Percentiles rank a stretch among this genome's conserved stretches.
Conservation (phyloP, 2,113 vertebrate genomes). For the Microcebus griseorufus region DNA sequence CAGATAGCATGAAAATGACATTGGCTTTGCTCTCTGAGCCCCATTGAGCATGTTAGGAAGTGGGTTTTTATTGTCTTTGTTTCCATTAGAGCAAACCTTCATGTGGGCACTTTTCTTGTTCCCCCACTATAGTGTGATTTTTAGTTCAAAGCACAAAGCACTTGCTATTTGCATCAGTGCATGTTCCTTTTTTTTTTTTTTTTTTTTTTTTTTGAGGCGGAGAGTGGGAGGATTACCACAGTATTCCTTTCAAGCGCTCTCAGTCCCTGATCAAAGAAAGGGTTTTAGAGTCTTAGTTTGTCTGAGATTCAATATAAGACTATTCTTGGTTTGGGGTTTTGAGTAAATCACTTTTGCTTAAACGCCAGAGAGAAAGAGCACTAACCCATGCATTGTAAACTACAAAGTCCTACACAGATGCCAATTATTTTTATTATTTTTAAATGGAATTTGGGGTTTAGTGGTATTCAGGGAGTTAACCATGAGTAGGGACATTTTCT, state of each 20-base stretch:
- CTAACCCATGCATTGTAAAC: neutral
- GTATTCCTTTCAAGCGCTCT: slow-evolving; percentile 70
- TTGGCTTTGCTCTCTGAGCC: slow-evolving; percentile 51
- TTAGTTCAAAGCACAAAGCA: slow-evolving; percentile 58
- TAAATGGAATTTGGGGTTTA: neutral
- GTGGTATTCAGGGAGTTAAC: neutral
- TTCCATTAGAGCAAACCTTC: slow-evolving; percentile 69
- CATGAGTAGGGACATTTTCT: neutral
- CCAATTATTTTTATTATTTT: slow-evolving; percentile 50
- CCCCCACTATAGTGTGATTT: slow-evolving; percentile 27
- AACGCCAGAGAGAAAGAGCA: slow-evolving; percentile 19
- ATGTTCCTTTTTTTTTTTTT: neutral
- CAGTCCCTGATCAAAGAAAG: slow-evolving; percentile 71
- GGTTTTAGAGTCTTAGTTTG: slow-evolving; percentile 66
- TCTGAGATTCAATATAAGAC: slow-evolving; percentile 60
- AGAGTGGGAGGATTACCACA: slow-evolving; percentile 59
- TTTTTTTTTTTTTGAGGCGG: neutral
- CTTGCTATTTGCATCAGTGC: slow-evolving; percentile 51
- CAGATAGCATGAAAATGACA: slow-evolving; percentile 70
- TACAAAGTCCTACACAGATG: neutral
- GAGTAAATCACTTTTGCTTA: slow-evolving; percentile 58
- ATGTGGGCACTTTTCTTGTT: slow-evolving; percentile 42
- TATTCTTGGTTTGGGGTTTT: slow-evolving; percentile 55
- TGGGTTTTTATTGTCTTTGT: slow-evolving; percentile 66
- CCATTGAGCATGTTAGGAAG: slow-evolving; percentile 67